phyloP scores from a whole-genome alignment of 1,140 invertebrate genomes.

The Saxidomus purpurata region DNA sequence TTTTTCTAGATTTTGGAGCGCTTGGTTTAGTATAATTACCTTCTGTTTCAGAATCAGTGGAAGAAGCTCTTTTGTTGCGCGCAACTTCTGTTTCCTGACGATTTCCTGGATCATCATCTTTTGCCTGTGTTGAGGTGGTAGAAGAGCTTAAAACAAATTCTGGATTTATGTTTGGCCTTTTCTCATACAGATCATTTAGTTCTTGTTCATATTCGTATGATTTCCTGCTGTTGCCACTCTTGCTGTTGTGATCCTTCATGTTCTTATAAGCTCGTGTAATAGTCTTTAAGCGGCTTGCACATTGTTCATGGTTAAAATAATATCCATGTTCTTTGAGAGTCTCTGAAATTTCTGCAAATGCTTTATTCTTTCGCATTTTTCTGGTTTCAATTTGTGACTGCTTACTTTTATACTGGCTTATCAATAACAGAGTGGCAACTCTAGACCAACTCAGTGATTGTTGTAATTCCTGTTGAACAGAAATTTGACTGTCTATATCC shows the following conservation, averaged over 20 bases:
- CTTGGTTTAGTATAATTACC: too few species aligned
- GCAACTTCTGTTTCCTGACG: too few species aligned
- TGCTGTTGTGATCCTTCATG: constrained; percentile 23
- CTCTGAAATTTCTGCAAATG: not conserved
- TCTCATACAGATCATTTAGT: not conserved
- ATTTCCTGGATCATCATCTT: too few species aligned
- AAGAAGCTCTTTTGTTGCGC: too few species aligned
- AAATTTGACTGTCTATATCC: not conserved
- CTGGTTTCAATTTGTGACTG: constrained; percentile 13
- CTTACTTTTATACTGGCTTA: constrained; percentile 18
- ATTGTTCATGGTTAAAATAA: constrained; percentile 4
- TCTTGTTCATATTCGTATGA: not conserved
- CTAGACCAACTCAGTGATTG: not conserved
- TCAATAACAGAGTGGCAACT: constrained; percentile 20
- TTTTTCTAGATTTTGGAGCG: too few species aligned
- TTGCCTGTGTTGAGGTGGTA: too few species aligned
- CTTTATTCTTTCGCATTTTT: constrained; percentile 17
- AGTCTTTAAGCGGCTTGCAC: constrained; percentile 14
- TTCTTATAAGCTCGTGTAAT: constrained; percentile 35
- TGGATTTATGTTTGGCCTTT: not conserved
- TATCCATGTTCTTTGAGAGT: constrained; percentile 7
- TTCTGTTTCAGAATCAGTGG: too few species aligned
- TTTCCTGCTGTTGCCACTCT: not conserved
- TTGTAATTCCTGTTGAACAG: not conserved
- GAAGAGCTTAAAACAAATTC: not conserved